These are phyloP conservation scores for Lerista edwardsae DNA, from an alignment of 2,797 vertebrate genomes.

Conservation along the genomic window DNA sequence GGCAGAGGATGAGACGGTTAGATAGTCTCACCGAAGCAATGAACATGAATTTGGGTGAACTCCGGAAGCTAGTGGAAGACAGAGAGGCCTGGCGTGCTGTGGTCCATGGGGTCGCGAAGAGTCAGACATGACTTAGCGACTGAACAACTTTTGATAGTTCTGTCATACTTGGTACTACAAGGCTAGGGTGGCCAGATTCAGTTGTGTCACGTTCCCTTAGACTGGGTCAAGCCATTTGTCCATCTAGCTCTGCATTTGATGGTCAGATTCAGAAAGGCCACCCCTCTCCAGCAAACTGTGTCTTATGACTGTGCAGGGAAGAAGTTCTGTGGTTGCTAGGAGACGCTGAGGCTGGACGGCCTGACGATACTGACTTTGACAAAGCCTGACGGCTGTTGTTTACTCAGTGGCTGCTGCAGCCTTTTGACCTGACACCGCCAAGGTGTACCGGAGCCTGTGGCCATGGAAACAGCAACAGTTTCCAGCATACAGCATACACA, in stretches of 20 bases:
- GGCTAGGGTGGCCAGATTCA: neutral
- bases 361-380: neutral
- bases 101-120: too few relatives aligned
- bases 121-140: too few relatives aligned
- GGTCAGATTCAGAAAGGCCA: too few relatives aligned
- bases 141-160: neutral
- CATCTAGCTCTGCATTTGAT: too few relatives aligned
- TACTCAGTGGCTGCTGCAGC: neutral
- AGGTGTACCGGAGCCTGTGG: neutral
- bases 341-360: neutral
- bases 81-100: too few relatives aligned
- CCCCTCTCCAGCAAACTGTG: too few relatives aligned
- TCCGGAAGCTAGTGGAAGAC: too few relatives aligned
- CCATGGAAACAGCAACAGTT: too few relatives aligned
- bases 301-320: neutral
- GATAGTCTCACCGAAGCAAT: too few relatives aligned
- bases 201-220: neutral
- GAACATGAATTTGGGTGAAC: too few relatives aligned
- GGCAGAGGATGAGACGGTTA: too few relatives aligned
- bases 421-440: neutral
- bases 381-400: neutral
- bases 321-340: neutral
- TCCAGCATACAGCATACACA: too few relatives aligned
- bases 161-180: neutral
- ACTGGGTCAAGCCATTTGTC: neutral